Evolutionary conservation across 92 coral and sea anemone genomes (phyloP).

Genomic region (Palythoa caribaeorum): DNA sequence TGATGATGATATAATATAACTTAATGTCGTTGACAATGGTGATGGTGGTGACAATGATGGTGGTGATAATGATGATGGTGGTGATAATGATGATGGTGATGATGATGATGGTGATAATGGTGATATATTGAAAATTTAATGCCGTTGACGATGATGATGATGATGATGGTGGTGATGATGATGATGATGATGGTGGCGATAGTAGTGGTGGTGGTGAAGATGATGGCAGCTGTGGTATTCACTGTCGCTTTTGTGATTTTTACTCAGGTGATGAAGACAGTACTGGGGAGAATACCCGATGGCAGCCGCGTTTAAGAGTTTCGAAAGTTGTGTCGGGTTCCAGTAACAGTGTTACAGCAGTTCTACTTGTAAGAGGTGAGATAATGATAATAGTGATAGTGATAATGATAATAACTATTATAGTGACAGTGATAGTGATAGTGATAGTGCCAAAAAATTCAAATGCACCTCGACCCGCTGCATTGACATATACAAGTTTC

Average conservation of each 20-base stretch:
- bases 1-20: too few species aligned
- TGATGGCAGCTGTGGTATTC: neutral
- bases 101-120: neutral
- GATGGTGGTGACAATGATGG: neutral
- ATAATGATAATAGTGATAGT: too few species aligned
- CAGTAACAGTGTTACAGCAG: constrained; percentile 79
- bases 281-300: constrained; percentile 1
- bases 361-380: constrained; percentile 67
- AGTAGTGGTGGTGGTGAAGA: neutral
- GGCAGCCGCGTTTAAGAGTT: constrained; percentile 71
- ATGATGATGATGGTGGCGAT: neutral
- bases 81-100: neutral
- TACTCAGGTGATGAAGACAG: neutral
- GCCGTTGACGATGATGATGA: neutral
- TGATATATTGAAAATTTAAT: too few species aligned
- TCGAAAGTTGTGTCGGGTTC: constrained; percentile 81
- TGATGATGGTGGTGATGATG: neutral
- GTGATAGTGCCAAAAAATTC: too few species aligned
- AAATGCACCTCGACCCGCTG: too few species aligned
- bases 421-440: too few species aligned
- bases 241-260: neutral
- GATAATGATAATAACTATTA: too few species aligned
- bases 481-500: too few species aligned
- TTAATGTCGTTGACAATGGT: too few species aligned
- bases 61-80: neutral